Conservation (phyloP, 2,888 invertebrate genomes). For the Nomada fabriciana region DNA sequence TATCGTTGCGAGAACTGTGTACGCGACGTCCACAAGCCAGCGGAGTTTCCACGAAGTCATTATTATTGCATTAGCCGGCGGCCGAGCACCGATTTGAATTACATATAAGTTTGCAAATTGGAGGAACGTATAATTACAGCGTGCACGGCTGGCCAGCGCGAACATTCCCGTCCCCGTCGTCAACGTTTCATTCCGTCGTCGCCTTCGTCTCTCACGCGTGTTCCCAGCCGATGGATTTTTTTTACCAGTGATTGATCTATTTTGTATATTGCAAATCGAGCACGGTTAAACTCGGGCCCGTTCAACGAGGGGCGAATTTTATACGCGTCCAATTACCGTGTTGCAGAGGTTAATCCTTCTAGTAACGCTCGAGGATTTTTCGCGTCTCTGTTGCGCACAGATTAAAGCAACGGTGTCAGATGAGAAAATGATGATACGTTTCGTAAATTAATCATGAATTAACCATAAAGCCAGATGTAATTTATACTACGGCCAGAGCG, state of each 20-base stretch:
- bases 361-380: constrained; percentile 22
- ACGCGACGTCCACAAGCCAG: constrained; percentile 37
- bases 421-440: constrained; percentile 57
- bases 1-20: constrained; percentile 40
- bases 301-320: not conserved
- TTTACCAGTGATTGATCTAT: not conserved
- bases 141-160: constrained; percentile 42
- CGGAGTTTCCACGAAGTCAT: constrained; percentile 70
- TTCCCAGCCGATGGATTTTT: not conserved
- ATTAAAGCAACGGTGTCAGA: constrained; percentile 23
- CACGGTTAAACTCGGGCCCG: not conserved
- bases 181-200: constrained; percentile 16
- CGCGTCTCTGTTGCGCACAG: not conserved
- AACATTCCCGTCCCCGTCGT: constrained; percentile 35
- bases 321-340: constrained; percentile 4
- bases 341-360: constrained; percentile 3
- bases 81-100: constrained; percentile 66
- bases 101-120: constrained; percentile 69
- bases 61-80: constrained; percentile 72
- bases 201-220: not conserved
- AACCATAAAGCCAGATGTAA: constrained; percentile 41
- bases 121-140: constrained; percentile 71
- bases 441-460: constrained; percentile 50
- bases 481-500: constrained; percentile 12
- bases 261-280: constrained; percentile 3